Percentiles rank a stretch among this genome's conserved stretches.
Evolutionary conservation across 2,113 vertebrate species (phyloP).

Genomic region (Corythaixoides concolor): DNA sequence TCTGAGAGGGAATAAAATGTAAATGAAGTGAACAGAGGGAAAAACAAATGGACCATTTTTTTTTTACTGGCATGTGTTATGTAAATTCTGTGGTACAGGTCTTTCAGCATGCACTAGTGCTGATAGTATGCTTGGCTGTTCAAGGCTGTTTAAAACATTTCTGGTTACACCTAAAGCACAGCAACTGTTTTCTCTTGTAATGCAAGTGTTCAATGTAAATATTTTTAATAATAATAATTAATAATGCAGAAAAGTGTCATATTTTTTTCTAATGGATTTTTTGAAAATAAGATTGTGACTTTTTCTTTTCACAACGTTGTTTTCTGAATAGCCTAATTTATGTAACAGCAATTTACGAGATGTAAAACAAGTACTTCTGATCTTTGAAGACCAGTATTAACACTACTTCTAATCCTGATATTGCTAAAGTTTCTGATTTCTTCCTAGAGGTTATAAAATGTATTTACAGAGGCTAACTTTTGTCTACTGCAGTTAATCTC

Average conservation of each 20-base stretch:
- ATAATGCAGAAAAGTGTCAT: not conserved
- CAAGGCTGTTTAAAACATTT: not conserved
- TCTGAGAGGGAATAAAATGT: constrained; percentile 2
- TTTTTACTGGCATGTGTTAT: not conserved
- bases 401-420: not conserved
- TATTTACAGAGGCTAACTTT: not conserved
- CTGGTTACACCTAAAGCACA: not conserved
- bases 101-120: not conserved
- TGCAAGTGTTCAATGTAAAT: not conserved
- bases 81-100: not conserved
- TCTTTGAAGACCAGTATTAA: not conserved
- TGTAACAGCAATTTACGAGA: not conserved
- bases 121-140: not conserved
- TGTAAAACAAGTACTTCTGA: not conserved
- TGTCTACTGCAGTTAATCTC: not conserved
- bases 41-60: not conserved
- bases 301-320: not conserved
- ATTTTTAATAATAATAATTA: no score
- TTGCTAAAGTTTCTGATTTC: not conserved
- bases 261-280: not conserved
- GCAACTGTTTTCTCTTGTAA: not conserved
- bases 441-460: not conserved
- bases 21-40: constrained; percentile 13
- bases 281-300: not conserved
- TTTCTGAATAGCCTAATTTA: not conserved